phyloP scores from a whole-genome alignment of 2,113 vertebrate species.

The Neodon shergylaensis region DNA sequence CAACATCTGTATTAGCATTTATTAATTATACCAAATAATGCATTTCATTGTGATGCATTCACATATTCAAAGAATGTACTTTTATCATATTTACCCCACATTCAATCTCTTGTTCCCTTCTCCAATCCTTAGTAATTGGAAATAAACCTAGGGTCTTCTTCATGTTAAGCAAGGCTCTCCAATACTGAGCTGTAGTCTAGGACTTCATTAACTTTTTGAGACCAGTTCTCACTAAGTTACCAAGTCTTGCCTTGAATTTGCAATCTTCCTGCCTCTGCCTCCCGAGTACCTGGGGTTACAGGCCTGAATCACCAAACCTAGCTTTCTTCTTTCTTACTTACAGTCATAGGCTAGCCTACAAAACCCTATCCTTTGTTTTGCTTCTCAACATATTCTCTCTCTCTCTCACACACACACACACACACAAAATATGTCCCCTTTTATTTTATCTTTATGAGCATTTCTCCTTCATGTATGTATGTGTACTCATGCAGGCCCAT shows the following conservation, averaged over 20 bases:
- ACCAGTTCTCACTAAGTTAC: neutral
- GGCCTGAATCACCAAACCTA: neutral
- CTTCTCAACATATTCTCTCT: neutral
- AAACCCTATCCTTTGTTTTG: constrained; percentile 7
- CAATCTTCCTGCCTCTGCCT: neutral
- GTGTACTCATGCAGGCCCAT: neutral
- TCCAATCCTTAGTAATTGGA: neutral
- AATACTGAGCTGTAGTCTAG: neutral
- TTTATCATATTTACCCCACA: neutral
- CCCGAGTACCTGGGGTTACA: neutral
- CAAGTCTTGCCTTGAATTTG: neutral
- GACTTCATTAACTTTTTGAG: neutral
- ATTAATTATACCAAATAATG: neutral
- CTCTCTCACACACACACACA: neutral
- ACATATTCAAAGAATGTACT: neutral
- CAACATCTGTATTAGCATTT: neutral
- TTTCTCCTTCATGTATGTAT: neutral
- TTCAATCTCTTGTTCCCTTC: neutral
- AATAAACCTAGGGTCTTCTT: neutral
- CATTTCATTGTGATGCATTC: neutral
- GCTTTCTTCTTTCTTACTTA: neutral
- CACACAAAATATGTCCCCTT: neutral
- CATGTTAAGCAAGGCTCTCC: neutral
- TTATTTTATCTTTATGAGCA: neutral
- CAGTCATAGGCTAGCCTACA: neutral